Percentiles rank a stretch among this genome's conserved stretches.
Conservation (phyloP, 2,797 vertebrate genomes). For the Psittacula derbiana region DNA sequence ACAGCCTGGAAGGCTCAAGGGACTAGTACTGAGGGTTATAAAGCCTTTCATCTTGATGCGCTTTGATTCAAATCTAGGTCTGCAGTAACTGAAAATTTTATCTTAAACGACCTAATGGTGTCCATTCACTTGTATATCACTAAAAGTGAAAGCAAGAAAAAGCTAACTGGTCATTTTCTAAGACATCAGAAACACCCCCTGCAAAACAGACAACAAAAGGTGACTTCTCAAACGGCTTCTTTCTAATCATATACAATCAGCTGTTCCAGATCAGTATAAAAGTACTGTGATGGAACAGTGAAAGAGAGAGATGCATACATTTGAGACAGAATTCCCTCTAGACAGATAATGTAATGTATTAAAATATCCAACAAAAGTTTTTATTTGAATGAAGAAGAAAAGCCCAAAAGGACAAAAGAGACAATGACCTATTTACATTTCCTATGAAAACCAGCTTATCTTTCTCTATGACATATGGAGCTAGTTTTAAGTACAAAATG, state of each 20-base stretch:
- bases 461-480: neutral
- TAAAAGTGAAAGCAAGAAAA: neutral
- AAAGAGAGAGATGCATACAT: neutral
- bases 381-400: neutral
- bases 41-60: constrained; percentile 43
- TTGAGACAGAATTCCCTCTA: neutral
- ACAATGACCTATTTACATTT: neutral
- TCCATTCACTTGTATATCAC: neutral
- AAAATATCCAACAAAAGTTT: neutral
- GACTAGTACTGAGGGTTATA: neutral
- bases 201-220: neutral
- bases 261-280: neutral
- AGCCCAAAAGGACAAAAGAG: neutral
- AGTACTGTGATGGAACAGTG: neutral
- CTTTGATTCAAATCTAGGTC: constrained; percentile 57
- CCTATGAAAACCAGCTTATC: neutral
- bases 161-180: neutral
- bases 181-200: neutral
- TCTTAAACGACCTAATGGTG: neutral
- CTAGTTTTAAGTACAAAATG: neutral
- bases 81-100: constrained; percentile 7
- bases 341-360: neutral
- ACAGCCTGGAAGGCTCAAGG: constrained; percentile 15
- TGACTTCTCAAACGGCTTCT: neutral
- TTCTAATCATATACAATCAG: neutral